phyloP scores from a whole-genome alignment of 2,113 vertebrate species.

The Alligator mississippiensis region DNA sequence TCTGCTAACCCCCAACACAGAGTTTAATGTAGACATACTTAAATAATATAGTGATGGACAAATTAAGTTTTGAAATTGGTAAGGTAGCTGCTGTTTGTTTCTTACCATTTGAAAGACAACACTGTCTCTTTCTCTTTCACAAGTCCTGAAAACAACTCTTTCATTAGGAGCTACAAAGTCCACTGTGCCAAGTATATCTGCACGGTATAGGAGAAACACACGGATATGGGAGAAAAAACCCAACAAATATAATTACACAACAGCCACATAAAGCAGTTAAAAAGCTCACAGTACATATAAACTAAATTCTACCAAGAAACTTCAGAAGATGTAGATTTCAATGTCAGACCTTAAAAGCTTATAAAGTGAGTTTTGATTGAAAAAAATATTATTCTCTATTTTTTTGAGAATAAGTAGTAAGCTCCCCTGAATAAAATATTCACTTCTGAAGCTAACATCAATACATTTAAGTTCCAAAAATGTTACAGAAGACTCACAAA shows the following conservation, averaged over 20 bases:
- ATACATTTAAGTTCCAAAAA: background rate
- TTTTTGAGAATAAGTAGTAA: too few species aligned
- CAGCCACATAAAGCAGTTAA: background rate
- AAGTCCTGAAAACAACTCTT: slow-evolving; percentile 94
- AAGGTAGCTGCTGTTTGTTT: background rate
- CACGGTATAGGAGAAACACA: slow-evolving; percentile 29
- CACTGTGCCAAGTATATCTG: slow-evolving; percentile 91
- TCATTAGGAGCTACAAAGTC: slow-evolving; percentile 95
- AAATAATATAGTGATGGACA: background rate
- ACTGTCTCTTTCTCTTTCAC: slow-evolving; percentile 83
- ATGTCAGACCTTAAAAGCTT: background rate
- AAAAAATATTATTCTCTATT: too few species aligned
- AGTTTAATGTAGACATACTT: background rate
- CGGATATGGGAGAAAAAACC: background rate
- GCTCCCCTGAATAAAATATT: too few species aligned
- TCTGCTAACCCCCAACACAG: background rate
- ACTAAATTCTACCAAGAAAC: background rate
- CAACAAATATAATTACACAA: background rate
- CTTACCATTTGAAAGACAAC: slow-evolving; percentile 97
- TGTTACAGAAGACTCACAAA: background rate
- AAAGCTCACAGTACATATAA: background rate
- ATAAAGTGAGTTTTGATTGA: background rate
- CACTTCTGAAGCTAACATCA: background rate
- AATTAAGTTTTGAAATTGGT: background rate
- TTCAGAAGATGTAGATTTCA: background rate